Evolutionary conservation across 2,797 vertebrate genomes (phyloP).

Genomic region (Rhodeus uyekii): DNA sequence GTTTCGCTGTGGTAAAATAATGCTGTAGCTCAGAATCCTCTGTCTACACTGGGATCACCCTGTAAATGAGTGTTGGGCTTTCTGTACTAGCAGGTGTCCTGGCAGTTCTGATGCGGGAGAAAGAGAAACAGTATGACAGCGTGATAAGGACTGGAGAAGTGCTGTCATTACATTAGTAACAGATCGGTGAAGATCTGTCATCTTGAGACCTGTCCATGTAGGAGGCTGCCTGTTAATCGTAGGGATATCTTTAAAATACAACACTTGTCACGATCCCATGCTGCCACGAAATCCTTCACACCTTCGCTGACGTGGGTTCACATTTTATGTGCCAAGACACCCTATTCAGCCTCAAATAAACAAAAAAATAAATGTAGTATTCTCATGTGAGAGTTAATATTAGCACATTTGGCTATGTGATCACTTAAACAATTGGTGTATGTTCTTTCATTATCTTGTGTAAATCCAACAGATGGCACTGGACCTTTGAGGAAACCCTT

Average conservation of each 20-base stretch:
- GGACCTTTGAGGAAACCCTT: neutral
- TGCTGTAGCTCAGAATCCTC: no score
- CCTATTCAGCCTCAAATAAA: neutral
- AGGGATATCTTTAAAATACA: conserved; percentile 10
- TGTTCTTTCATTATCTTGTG: neutral
- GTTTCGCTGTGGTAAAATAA: no score
- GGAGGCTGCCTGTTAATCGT: conserved; percentile 11
- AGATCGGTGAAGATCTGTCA: conserved; percentile 12
- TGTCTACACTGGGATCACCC: neutral
- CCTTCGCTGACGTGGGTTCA: conserved; percentile 2
- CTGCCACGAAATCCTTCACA: conserved; percentile 1
- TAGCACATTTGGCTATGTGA: neutral
- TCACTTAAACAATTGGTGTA: neutral
- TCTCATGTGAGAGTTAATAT: neutral
- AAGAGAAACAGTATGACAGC: neutral
- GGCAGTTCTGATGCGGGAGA: neutral
- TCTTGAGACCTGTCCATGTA: neutral
- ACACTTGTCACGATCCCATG: neutral
- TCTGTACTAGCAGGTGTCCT: conserved; percentile 7
- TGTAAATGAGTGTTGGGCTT: conserved; percentile 1
- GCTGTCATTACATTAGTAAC: conserved; percentile 4
- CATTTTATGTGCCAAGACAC: neutral
- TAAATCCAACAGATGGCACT: neutral
- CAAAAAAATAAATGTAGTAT: neutral
- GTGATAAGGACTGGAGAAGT: neutral